Evolutionary conservation across 2,113 vertebrate species (phyloP), one percentile per base, ranked within the genome.

Genomic region (human (Homo sapiens)): DNA sequence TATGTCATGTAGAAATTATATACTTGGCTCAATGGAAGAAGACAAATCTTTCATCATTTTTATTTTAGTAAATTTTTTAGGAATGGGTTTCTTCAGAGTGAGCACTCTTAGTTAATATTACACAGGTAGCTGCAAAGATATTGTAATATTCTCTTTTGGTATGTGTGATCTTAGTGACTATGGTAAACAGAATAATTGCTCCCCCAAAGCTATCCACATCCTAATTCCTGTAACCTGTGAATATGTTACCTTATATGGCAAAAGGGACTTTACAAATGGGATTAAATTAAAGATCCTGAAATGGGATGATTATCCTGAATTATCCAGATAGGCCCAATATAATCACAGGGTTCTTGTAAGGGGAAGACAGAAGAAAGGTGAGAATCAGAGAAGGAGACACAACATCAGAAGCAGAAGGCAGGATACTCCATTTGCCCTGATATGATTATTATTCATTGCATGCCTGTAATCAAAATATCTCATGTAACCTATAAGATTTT

Each of bases 11-110:
- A 68, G 59, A 93, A 78, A 93, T 64, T 61, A 59, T 35, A 7
- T 80, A 50, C 18, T 86, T 64, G 38, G 5, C 64, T 96, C 30
- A 35, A 5, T 38, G 82, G 45, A 91, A 80, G 57, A 94, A 93
- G 50, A 91, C 30, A 68, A 61, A 45, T 52, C 81, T 91, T 95
- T 48, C 17, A 13, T 93, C 25, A 27, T 87, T 86, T 86, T 70
- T 94, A 48, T 84, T 95, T 75, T 70, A 48, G 81, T 80, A 50
- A 35, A 40, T 96, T 92, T 93, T 80, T 82, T 92, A 50, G 3
- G 23, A 78, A 57, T 38, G 7, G 45, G 27, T 48, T 87, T 68
- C 85, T 89, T 87, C 90, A 43, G 45, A 94, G 76, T 6, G 61
- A 61, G 27, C 2, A n/a, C 6, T 81, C 70, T 88, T 78, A 20